phyloP scores from a whole-genome alignment of 2,113 vertebrate genomes.

The Narcine bancroftii region DNA sequence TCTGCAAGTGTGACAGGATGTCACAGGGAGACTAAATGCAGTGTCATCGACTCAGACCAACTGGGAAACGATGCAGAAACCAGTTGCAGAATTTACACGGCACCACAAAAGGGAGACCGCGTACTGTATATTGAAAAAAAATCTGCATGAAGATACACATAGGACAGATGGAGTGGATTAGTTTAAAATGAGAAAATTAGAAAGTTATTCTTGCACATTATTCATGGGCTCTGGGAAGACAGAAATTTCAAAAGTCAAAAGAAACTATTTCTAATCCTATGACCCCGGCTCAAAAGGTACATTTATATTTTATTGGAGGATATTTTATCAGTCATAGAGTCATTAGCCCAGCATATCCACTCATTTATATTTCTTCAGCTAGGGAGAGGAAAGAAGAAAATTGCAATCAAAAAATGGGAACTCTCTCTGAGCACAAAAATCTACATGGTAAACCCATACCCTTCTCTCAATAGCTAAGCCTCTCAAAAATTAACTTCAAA shows the following conservation, averaged over 20 bases:
- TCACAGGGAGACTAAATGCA: conserved; percentile 9
- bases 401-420: neutral
- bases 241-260: neutral
- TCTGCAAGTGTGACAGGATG: neutral
- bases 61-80: neutral
- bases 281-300: neutral
- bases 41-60: neutral
- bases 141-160: neutral
- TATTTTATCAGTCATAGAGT: too few relatives aligned
- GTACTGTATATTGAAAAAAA: neutral
- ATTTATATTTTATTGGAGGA: neutral
- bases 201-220: neutral
- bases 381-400: neutral
- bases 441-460: neutral
- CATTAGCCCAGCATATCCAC: too few relatives aligned
- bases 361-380: neutral
- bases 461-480: too few relatives aligned
- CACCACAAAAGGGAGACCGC: neutral
- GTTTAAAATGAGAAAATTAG: neutral
- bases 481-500: neutral
- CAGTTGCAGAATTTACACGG: neutral
- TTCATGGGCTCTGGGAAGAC: neutral
- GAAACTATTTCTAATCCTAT: neutral
- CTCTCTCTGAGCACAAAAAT: neutral
- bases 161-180: neutral